Evolutionary conservation across 1,140 invertebrate genomes (phyloP), one percentile per base, ranked within the genome.

Genomic region (Samia ricini): DNA sequence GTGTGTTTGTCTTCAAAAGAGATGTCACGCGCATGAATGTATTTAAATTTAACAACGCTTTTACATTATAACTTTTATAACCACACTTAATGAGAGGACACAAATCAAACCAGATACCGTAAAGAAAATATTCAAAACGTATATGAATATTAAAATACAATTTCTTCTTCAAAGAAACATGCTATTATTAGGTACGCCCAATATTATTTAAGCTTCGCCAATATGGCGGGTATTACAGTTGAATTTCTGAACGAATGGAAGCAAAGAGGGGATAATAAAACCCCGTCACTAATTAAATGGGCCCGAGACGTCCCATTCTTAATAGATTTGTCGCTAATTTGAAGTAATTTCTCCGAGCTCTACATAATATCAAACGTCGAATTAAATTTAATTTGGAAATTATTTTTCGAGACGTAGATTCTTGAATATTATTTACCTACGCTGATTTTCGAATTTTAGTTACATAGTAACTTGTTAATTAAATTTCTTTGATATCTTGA

Each of bases 291-390:
- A 89, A 89, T 89, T 89, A 89, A 88, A 87, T 83, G 80, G 77
- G 73, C 74, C 69, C 63, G 69, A 81, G 74, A 77, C 72, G 77
- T 82, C 70, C 68, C 79, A 71, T 77, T 82, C 72, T 74, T 86
- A 85, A 84, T 85, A 87, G 83, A 87, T 87, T 85, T 83, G 75
- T 81, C 72, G 81, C 75, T 81, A 83, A 89, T 88, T 87, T 86
- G 74, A 73, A 82, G 73, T 74, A 67, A 79, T 76, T 74, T 76
- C 52, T 56, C 54, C 63, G 64, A 72, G 72, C 59, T 67, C 64
- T 57, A 69, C 64, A 48, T 71, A 73, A 78, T 79, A 80, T 73
- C 60, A 77, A 81, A 79, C 71, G 60, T 79, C 66, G 61, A 81
- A 80, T 76, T 71, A 69, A 72, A 78, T 66, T 68, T 50, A 66